A percentile compares a stretch with the other conserved stretches of the same genome.
phyloP scores from a whole-genome alignment of 1,140 invertebrate species.

The Drosophila gunungcola region DNA sequence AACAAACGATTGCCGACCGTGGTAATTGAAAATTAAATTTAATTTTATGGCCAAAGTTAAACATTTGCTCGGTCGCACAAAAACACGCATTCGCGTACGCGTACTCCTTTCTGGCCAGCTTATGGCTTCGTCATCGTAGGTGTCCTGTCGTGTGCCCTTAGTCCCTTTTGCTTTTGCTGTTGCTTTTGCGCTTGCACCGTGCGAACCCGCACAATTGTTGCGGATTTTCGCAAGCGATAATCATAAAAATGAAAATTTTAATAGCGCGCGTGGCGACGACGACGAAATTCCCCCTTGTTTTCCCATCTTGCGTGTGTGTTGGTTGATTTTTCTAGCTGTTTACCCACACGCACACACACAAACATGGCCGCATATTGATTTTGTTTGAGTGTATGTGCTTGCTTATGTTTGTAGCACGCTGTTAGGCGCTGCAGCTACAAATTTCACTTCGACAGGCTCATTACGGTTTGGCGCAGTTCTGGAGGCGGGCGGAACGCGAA shows the following conservation, averaged over 20 bases:
- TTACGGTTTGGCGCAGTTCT: slow-evolving; percentile 43
- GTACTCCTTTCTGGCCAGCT: slow-evolving; percentile 10
- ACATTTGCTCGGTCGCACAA: slow-evolving; percentile 47
- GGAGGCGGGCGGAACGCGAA: background rate
- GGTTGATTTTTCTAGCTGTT: slow-evolving; percentile 42
- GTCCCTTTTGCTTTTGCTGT: slow-evolving; percentile 5
- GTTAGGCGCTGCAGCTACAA: slow-evolving; percentile 47
- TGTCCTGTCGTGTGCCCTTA: slow-evolving; percentile 21
- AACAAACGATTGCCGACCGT: slow-evolving; percentile 49
- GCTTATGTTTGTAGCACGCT: slow-evolving; percentile 34
- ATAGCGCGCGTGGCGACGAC: slow-evolving; percentile 57
- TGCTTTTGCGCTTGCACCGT: slow-evolving; percentile 12
- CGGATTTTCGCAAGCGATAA: slow-evolving; percentile 73
- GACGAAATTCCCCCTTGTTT: background rate
- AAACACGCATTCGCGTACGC: slow-evolving; percentile 17
- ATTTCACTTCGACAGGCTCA: slow-evolving; percentile 41
- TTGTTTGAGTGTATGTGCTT: slow-evolving; percentile 26
- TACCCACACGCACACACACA: slow-evolving; percentile 28
- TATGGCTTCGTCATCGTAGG: slow-evolving; percentile 32
- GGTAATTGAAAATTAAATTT: slow-evolving; percentile 84
- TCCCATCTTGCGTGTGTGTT: slow-evolving; percentile 11
- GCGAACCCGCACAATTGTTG: slow-evolving; percentile 71
- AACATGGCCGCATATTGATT: slow-evolving; percentile 59
- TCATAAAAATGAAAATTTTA: slow-evolving; percentile 82
- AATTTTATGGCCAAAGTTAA: slow-evolving; percentile 80